phyloP scores from a whole-genome alignment of 1,140 invertebrate species.

The Euwallacea similis region DNA sequence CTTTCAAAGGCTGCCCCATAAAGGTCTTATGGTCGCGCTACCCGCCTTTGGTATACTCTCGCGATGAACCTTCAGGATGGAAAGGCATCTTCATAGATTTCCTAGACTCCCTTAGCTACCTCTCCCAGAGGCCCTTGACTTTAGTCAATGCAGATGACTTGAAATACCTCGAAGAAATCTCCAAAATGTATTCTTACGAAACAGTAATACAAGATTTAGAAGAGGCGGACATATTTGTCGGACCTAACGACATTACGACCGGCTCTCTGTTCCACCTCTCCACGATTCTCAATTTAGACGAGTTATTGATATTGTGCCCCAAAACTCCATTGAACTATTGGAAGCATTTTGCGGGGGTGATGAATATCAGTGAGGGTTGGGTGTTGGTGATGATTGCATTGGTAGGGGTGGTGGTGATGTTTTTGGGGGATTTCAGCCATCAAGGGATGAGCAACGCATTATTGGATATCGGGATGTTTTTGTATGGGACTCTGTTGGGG shows the following conservation, averaged over 20 bases:
- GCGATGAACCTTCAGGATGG: neutral
- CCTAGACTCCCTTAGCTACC: neutral
- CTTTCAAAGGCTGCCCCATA: neutral
- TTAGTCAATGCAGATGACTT: neutral
- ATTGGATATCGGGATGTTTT: neutral
- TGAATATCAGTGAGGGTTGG: neutral
- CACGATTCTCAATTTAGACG: neutral
- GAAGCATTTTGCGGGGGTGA: neutral
- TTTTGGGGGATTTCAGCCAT: neutral
- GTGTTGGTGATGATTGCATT: neutral
- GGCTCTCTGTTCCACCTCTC: neutral
- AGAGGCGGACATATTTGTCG: neutral
- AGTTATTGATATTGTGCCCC: neutral
- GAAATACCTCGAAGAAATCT: neutral
- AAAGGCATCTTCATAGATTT: neutral
- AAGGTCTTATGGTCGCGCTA: neutral
- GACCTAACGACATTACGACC: neutral
- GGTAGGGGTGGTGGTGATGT: neutral
- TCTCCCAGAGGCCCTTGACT: neutral
- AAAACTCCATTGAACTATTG: neutral
- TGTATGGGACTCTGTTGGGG: neutral
- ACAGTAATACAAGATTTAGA: neutral
- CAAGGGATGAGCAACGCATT: neutral
- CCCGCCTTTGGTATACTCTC: neutral
- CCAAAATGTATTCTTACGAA: neutral